Percentiles rank a stretch among this genome's conserved stretches.
Evolutionary conservation across 2,888 invertebrate species (phyloP).

Genomic region (Sphaerophoria taeniata): DNA sequence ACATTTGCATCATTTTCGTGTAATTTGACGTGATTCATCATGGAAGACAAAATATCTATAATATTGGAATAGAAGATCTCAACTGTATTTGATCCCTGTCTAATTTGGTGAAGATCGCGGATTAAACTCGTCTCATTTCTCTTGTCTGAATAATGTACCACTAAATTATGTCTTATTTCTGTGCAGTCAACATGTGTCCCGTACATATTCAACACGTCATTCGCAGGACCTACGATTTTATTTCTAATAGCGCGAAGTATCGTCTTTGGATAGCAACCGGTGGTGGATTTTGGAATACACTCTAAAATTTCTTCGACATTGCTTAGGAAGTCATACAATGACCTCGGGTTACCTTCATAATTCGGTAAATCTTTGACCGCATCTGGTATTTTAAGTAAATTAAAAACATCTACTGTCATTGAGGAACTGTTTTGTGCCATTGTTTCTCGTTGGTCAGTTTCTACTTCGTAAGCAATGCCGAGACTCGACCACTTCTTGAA

Average conservation of each 20-base stretch:
- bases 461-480: too few relatives aligned
- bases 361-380: too few relatives aligned
- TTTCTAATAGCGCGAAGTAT: conserved; percentile 31
- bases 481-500: too few relatives aligned
- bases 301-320: too few relatives aligned
- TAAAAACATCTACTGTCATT: too few relatives aligned
- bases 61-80: neutral
- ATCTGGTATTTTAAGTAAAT: too few relatives aligned
- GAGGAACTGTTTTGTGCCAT: too few relatives aligned
- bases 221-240: conserved; percentile 45
- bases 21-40: conserved; percentile 29
- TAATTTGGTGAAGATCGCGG: neutral
- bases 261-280: too few relatives aligned
- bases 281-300: too few relatives aligned
- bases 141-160: conserved; percentile 54
- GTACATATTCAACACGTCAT: conserved; percentile 55
- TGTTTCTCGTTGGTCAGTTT: too few relatives aligned
- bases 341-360: too few relatives aligned
- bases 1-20: conserved; percentile 49
- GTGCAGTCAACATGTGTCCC: conserved; percentile 36
- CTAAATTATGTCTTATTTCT: conserved; percentile 49
- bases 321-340: too few relatives aligned
- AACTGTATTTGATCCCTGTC: neutral
- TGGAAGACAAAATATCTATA: neutral
- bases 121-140: conserved; percentile 47